Evolutionary conservation across 2,888 invertebrate species (phyloP), one percentile per base, ranked within the genome.

Genomic region (Pteria penguin): DNA sequence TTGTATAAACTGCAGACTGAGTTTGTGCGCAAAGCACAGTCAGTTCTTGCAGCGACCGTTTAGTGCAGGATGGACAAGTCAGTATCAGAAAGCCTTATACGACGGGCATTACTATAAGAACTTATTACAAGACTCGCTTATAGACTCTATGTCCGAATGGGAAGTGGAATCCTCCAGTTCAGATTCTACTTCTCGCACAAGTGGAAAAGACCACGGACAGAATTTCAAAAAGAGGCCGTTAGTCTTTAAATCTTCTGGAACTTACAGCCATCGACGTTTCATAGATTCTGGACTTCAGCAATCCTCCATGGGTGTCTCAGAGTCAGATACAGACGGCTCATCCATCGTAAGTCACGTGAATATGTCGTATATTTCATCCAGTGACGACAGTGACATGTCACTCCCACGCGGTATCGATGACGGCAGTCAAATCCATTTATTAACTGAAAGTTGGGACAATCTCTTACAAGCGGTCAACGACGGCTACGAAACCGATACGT

Each of bases 1-100:
- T 4, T 88, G 88, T 67, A 86, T 87, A 18, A 86, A 87, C 63
- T 88, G 88, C 71, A 84, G 80, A 72, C 78, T 85, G 1, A 85
- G 86, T 61, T 71, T 86, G 14, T 86, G 87, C 76, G 82, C 81
- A n/a, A 85, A 85, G 55, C 87, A 87, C 67, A 83, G 75, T 68
- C 80, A 82, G 14, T 79, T 80, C 54, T 74, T 82, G n/a, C 82
- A 86, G 72, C 69, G 86, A 66, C 86, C 87, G 1, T 86, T 86
- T 73, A 84, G 83, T 72, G 81, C 84, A 1, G 86, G 85, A n/a
- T 88, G 86, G 86, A 69, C 83, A 11, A 82, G 82, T 14, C 87
- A 87, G 75, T 87, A 86, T 71, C 83, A 85, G 65, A 76, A 81
- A 36, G 85, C 85, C 8, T 36, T 85, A 1, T 71, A 76, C 36